These are phyloP conservation scores for Drosophila subpulchrella DNA, from an alignment of 1,140 invertebrate species.

Conservation along the genomic window DNA sequence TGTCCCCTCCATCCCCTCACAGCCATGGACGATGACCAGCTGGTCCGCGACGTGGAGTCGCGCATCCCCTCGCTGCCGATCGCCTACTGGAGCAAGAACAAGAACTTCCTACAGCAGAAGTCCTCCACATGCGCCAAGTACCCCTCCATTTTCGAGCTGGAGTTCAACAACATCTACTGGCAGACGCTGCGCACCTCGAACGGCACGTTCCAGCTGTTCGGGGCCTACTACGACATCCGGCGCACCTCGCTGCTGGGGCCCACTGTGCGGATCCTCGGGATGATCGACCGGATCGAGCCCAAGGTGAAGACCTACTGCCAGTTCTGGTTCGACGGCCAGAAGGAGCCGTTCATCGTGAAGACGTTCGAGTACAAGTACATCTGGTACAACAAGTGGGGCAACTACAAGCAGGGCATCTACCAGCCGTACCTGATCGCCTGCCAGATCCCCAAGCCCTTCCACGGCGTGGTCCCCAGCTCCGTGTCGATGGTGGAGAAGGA, in stretches of 20 bases:
- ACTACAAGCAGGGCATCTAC: constrained; percentile 95
- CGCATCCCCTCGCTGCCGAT: constrained; percentile 92
- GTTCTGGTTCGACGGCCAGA: constrained; percentile 94
- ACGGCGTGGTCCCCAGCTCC: constrained; percentile 91
- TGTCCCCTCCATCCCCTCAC: background rate
- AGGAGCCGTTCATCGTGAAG: constrained; percentile 91
- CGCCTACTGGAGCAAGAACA: constrained; percentile 92
- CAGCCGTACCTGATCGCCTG: constrained; percentile 96
- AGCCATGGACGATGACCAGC: constrained; percentile 88
- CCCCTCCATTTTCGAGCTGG: constrained; percentile 93
- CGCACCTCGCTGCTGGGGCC: constrained; percentile 91
- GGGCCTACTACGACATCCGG: constrained; percentile 94
- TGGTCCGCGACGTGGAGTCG: constrained; percentile 91
- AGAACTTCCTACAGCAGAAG: constrained; percentile 88
- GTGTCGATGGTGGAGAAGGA: constrained; percentile 94
- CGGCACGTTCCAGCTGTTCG: constrained; percentile 95
- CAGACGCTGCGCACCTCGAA: constrained; percentile 92
- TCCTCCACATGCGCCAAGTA: constrained; percentile 91
- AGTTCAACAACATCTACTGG: constrained; percentile 97
- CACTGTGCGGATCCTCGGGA: constrained; percentile 93
- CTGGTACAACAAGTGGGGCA: constrained; percentile 97
- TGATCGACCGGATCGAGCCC: constrained; percentile 95
- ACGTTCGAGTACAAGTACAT: constrained; percentile 96
- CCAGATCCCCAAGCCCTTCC: constrained; percentile 91
- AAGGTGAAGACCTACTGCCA: constrained; percentile 93